Evolutionary conservation across 2,888 invertebrate species (phyloP).

Genomic region (Linnaemya tessellans): DNA sequence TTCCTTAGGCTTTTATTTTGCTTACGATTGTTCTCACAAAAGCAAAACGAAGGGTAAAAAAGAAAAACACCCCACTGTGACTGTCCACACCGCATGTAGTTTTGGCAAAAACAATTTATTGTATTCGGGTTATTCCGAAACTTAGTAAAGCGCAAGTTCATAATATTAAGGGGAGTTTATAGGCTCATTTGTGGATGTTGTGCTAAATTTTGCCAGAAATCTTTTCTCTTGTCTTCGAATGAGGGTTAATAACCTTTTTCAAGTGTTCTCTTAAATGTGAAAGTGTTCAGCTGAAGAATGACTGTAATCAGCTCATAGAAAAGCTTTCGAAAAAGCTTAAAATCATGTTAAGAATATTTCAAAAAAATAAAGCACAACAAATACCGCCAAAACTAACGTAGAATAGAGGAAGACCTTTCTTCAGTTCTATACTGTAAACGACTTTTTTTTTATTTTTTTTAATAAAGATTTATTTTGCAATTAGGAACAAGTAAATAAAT

Average conservation of each 20-base stretch:
- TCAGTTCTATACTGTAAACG: too few relatives aligned
- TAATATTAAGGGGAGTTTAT: slow-evolving; percentile 32
- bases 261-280: slow-evolving; percentile 2
- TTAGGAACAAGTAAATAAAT: too few relatives aligned
- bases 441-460: too few relatives aligned
- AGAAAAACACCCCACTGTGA: slow-evolving; percentile 32
- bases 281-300: neutral
- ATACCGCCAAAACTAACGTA: too few relatives aligned
- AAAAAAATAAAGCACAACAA: neutral
- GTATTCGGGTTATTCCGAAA: slow-evolving; percentile 73
- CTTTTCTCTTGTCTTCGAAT: slow-evolving; percentile 12
- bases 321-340: slow-evolving; percentile 3
- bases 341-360: neutral
- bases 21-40: neutral
- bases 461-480: too few relatives aligned
- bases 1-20: slow-evolving; percentile 5
- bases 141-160: slow-evolving; percentile 75
- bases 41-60: too few relatives aligned
- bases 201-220: neutral
- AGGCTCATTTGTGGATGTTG: slow-evolving; percentile 34
- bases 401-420: too few relatives aligned
- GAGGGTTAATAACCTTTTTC: neutral
- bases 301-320: neutral
- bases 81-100: neutral
- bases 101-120: slow-evolving; percentile 7